phyloP scores from a whole-genome alignment of 2,888 invertebrate genomes.

The Bembecia ichneumoniformis region DNA sequence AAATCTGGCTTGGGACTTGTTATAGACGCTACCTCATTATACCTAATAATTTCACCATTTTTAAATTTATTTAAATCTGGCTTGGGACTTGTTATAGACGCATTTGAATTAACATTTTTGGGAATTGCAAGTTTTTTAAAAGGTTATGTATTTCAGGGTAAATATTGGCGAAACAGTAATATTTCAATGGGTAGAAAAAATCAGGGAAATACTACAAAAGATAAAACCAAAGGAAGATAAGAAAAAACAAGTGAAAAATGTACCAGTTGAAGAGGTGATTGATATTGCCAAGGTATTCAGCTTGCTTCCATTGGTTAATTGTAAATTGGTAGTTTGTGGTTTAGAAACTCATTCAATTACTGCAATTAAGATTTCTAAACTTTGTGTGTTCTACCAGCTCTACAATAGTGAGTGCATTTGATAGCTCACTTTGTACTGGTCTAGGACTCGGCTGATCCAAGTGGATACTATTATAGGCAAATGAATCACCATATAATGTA shows the following conservation, averaged over 20 bases:
- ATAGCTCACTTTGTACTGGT: no score
- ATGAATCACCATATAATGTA: no score
- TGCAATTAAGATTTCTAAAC: no score
- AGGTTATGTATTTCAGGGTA: constrained; percentile 64
- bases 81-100: neutral
- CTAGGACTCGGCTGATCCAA: no score
- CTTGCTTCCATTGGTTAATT: no score
- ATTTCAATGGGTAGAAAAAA: constrained; percentile 82
- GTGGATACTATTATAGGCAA: no score
- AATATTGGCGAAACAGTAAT: constrained; percentile 79
- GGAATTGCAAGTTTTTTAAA: neutral
- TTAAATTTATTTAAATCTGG: neutral
- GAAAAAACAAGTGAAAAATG: constrained; percentile 23
- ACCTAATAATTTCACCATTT: no score
- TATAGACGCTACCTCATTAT: no score
- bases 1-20: neutral
- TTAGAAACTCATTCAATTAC: neutral
- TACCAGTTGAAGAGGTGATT: constrained; percentile 24
- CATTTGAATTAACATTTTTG: neutral
- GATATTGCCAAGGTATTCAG: constrained; percentile 34
- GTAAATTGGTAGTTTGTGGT: no score
- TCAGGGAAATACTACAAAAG: constrained; percentile 73
- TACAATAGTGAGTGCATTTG: no score
- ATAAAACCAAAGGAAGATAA: constrained; percentile 28
- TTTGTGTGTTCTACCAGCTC: no score